phyloP scores from a whole-genome alignment of 2,797 vertebrate species.

The Gila robusta region DNA sequence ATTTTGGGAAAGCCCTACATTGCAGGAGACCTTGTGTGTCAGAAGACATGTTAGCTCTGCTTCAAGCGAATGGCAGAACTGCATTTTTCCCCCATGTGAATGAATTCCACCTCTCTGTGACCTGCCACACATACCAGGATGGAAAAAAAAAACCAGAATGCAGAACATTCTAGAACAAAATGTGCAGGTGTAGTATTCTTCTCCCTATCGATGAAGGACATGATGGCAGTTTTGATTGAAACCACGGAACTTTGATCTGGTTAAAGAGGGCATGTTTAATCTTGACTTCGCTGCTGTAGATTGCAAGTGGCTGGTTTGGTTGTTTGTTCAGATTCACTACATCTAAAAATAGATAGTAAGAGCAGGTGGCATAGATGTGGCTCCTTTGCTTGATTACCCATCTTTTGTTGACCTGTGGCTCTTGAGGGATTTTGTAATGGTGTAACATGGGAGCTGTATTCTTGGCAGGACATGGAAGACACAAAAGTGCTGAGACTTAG shows the following conservation, averaged over 20 bases:
- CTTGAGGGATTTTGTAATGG: constrained; percentile 39
- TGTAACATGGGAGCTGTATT: constrained; percentile 22
- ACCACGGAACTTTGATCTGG: constrained; percentile 45
- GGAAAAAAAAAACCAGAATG: neutral
- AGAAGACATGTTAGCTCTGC: constrained; percentile 2
- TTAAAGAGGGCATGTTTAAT: constrained; percentile 42
- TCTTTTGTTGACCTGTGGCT: constrained; percentile 44
- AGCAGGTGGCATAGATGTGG: constrained; percentile 28
- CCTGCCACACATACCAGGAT: constrained; percentile 30
- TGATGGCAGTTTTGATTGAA: constrained; percentile 40
- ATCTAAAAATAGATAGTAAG: constrained; percentile 52
- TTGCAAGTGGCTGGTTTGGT: constrained; percentile 37
- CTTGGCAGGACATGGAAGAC: neutral
- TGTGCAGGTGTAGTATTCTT: constrained; percentile 39
- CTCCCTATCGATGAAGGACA: constrained; percentile 35
- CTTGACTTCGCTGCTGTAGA: constrained; percentile 44
- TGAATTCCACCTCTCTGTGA: constrained; percentile 51
- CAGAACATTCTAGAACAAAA: constrained; percentile 51
- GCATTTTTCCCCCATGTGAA: constrained; percentile 45
- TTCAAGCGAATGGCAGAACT: constrained; percentile 27
- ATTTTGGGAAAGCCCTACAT: constrained; percentile 35
- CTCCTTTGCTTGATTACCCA: constrained; percentile 44
- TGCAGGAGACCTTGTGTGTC: neutral
- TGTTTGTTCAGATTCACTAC: constrained; percentile 36
- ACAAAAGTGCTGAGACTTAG: neutral